Evolutionary conservation across 2,797 vertebrate genomes (phyloP).

Genomic region (Xerus rutilus): DNA sequence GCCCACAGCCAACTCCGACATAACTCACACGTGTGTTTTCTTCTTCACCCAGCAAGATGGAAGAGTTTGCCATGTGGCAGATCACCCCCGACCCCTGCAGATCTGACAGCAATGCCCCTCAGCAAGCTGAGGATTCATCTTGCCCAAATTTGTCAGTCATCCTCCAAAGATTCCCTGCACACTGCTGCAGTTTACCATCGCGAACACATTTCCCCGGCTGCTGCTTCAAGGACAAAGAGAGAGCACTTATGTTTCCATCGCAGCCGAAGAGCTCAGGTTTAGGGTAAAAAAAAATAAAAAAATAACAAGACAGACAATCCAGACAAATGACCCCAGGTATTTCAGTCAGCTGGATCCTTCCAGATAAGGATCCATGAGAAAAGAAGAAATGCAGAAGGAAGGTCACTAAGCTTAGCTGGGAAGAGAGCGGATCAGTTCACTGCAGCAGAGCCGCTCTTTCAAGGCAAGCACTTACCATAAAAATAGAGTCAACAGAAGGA

Average conservation of each 20-base stretch:
- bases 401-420: conserved; percentile 86
- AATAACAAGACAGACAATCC: background rate
- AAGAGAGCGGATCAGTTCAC: conserved; percentile 72
- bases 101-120: conserved; percentile 22
- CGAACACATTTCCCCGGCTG: conserved; percentile 67
- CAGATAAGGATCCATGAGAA: conserved; percentile 53
- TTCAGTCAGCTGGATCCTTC: conserved; percentile 61
- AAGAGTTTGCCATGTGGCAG: conserved; percentile 66
- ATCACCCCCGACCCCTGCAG: conserved; percentile 47
- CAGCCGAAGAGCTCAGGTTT: conserved; percentile 64
- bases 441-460: conserved; percentile 90
- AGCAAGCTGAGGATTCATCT: conserved; percentile 7
- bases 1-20: conserved; percentile 3
- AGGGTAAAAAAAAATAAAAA: conserved; percentile 37
- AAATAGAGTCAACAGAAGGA: conserved; percentile 88
- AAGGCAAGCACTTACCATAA: conserved; percentile 90
- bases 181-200: conserved; percentile 59
- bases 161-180: conserved; percentile 45
- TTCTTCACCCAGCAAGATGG: conserved; percentile 46
- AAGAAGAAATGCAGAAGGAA: conserved; percentile 83
- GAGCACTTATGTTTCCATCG: conserved; percentile 78
- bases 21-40: conserved; percentile 66
- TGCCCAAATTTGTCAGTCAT: background rate
- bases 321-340: conserved; percentile 73
- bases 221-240: conserved; percentile 89